Percentiles rank a stretch among this genome's conserved stretches.
These are phyloP conservation scores for Keiferia lycopersicella DNA, from an alignment of 2,888 invertebrate genomes.

Conservation along the genomic window DNA sequence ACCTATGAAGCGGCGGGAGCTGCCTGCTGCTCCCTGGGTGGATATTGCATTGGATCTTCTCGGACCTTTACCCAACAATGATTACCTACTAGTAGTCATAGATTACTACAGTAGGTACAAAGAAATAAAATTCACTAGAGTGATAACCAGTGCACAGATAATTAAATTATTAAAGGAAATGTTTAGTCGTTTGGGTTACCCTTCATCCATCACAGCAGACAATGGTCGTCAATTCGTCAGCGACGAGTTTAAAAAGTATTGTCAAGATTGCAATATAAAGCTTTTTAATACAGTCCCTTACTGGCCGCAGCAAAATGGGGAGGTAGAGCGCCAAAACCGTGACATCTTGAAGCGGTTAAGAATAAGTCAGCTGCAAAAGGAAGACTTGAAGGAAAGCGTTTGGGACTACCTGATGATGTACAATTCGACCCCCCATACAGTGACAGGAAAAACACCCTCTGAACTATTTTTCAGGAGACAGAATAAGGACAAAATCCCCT, in stretches of 20 bases:
- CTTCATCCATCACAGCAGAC: conserved; percentile 13
- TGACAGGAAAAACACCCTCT: no score
- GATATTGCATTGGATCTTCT: no score
- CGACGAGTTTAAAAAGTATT: conserved; percentile 7
- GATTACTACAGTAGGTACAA: no score
- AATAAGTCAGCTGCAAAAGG: neutral
- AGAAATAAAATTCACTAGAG: conserved; percentile 24
- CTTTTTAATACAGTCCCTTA: conserved; percentile 14
- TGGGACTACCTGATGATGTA: no score
- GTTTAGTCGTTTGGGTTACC: conserved; percentile 15
- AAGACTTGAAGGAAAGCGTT: no score
- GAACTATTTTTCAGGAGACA: no score
- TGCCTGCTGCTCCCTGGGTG: no score
- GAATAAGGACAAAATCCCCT: no score
- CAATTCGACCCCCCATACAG: no score
- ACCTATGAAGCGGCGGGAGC: no score
- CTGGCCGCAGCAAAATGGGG: conserved; percentile 17
- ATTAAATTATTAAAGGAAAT: conserved; percentile 30
- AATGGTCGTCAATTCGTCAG: neutral
- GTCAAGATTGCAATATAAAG: conserved; percentile 13
- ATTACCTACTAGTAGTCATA: no score
- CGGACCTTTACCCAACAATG: no score
- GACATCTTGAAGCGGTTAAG: neutral
- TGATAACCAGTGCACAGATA: conserved; percentile 30
- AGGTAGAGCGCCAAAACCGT: neutral